phyloP scores from a whole-genome alignment of 2,113 vertebrate genomes.

The Hymenochirus boettgeri region DNA sequence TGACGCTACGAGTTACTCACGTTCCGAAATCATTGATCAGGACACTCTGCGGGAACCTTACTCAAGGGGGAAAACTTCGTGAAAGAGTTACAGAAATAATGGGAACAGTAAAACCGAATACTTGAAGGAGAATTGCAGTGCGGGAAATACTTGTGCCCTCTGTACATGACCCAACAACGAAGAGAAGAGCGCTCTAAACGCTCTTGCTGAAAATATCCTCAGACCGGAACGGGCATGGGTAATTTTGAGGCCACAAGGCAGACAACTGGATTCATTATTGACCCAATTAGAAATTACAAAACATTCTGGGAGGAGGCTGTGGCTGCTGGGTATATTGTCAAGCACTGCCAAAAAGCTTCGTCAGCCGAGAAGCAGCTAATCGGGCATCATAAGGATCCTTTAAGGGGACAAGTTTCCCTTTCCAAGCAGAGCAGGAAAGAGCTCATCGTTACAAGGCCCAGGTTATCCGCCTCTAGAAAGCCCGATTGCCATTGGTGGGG shows the following conservation, averaged over 20 bases:
- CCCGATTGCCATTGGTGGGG: conserved; percentile 68
- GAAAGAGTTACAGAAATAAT: conserved; percentile 52
- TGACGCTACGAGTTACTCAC: conserved; percentile 52
- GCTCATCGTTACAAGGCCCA: conserved; percentile 79
- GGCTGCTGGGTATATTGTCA: conserved; percentile 45
- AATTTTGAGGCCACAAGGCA: conserved; percentile 55
- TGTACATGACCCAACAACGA: conserved; percentile 66
- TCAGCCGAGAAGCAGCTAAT: conserved; percentile 55
- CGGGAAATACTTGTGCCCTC: conserved; percentile 71
- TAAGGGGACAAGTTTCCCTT: conserved; percentile 48
- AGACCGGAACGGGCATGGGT: conserved; percentile 50
- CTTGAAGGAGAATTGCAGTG: conserved; percentile 69
- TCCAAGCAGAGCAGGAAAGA: conserved; percentile 76
- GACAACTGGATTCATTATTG: conserved; percentile 52
- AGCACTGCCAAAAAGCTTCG: conserved; percentile 56
- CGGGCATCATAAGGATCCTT: conserved; percentile 56
- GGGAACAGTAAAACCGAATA: conserved; percentile 60
- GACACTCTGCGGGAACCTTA: conserved; percentile 43
- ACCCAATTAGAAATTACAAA: conserved; percentile 41
- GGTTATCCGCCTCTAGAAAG: conserved; percentile 73
- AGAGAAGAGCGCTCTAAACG: conserved; percentile 67
- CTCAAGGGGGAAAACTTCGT: conserved; percentile 50
- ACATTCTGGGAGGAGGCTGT: conserved; percentile 48
- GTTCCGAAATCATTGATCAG: conserved; percentile 66
- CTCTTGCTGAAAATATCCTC: conserved; percentile 53